Conservation (phyloP, 2,888 invertebrate genomes). For the Homarus gammarus region DNA sequence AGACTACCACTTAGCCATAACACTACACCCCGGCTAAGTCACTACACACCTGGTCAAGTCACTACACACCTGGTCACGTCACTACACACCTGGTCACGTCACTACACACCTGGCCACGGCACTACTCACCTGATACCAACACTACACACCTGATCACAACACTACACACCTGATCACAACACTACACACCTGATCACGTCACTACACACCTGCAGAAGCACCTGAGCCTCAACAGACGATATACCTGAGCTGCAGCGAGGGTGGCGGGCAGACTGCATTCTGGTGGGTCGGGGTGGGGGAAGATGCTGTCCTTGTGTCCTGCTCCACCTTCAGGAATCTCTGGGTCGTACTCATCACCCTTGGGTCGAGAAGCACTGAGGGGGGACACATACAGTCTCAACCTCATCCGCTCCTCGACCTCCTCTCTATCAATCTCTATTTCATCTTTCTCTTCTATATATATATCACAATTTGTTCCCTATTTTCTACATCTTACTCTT, state of each 20-base stretch:
- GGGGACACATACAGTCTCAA: not conserved
- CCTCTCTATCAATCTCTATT: no score
- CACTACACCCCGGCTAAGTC: no score
- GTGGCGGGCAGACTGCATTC: constrained; percentile 50
- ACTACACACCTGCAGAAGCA: not conserved
- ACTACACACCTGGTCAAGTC: not conserved
- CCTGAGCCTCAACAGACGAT: not conserved
- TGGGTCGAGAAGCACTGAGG: constrained; percentile 12
- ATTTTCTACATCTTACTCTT: no score
- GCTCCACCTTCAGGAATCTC: not conserved
- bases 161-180: not conserved
- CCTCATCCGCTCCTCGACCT: not conserved
- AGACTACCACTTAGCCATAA: no score
- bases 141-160: no score
- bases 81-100: not conserved
- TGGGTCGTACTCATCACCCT: not conserved
- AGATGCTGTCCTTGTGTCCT: constrained; percentile 6
- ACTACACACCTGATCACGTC: not conserved
- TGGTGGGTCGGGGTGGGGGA: constrained; percentile 13
- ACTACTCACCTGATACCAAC: no score
- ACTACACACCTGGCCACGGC: no score
- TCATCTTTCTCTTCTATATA: not conserved
- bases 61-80: not conserved
- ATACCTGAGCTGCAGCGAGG: constrained; percentile 60
- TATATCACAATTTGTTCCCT: not conserved